Conservation (phyloP, 2,113 vertebrate genomes). For the Cynoglossus semilaevis region DNA sequence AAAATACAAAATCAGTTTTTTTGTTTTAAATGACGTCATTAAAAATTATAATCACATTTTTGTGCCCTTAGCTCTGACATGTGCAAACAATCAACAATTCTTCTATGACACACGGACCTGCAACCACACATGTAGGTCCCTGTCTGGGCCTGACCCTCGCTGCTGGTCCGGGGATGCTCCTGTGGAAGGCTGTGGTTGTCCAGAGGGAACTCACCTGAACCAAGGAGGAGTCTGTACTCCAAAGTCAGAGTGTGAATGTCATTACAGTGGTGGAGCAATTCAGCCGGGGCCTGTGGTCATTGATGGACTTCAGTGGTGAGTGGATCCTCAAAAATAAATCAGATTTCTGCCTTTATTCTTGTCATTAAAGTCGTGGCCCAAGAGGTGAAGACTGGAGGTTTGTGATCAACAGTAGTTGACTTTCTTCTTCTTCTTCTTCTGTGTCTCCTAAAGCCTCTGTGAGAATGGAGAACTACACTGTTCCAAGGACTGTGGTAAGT, state of each 20-base stretch:
- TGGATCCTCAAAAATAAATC: too few species aligned
- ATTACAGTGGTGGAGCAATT: constrained; percentile 11
- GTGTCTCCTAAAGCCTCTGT: constrained; percentile 61
- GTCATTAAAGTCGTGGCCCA: not conserved
- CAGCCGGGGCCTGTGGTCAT: constrained; percentile 54
- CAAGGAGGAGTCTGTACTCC: constrained; percentile 42
- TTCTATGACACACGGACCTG: constrained; percentile 56
- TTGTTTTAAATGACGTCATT: not conserved
- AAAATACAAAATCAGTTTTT: too few species aligned
- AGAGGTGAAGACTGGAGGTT: not conserved
- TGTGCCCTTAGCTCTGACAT: constrained; percentile 49
- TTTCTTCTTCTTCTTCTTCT: not conserved
- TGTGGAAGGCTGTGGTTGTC: constrained; percentile 75
- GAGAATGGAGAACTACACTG: constrained; percentile 65
- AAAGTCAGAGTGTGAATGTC: constrained; percentile 54
- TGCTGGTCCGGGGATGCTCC: constrained; percentile 49
- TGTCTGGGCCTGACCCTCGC: constrained; percentile 59
- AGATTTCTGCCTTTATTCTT: not conserved
- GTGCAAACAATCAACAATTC: constrained; percentile 66
- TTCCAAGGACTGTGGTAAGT: constrained; percentile 60
- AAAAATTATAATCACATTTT: not conserved
- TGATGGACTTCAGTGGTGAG: constrained; percentile 68
- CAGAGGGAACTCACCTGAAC: constrained; percentile 58
- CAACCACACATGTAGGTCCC: constrained; percentile 67
- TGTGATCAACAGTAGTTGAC: not conserved